Evolutionary conservation across 2,888 invertebrate species (phyloP), one percentile per base, ranked within the genome.

Genomic region (Iselma pallidipennis): DNA sequence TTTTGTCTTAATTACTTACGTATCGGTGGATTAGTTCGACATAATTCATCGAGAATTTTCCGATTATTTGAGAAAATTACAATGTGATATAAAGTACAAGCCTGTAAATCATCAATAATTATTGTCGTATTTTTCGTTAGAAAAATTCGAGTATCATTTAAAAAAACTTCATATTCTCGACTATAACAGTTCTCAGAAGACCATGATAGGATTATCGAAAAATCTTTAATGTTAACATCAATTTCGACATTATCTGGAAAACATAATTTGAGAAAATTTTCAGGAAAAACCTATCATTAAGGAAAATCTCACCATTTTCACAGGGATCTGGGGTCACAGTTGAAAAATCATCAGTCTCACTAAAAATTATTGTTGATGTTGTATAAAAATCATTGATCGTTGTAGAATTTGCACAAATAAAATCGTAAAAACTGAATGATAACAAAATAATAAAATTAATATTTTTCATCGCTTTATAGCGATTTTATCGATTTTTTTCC

Each of bases 391-490:
- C 53, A 25, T 21, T 26, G n/a, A n/a, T n/a, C 7, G 14, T 37
- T 19, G 53, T 53, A 2, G 53, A 33, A 53, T 56, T 56, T 12
- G 26, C n/a, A 29, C 14, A 29, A 51, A 45, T 31, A 55, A 31
- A 45, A 26, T 54, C 12, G 10, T 33, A 4, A 55, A 12, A 21
- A 26, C 48, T 23, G 4, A 50, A 26, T 14, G 49, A n/a, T 26
- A 57, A 14, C 14, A 28, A 42, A 48, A 9, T 49, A 56, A 61
- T 42, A 28, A 54, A 54, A 50, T 59, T 54, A 57, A 61, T 61
- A 51, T 55, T 60, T 51, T 28, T 53, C 57, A 57, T 53, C 48
- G 21, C n/a, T 37, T 31, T 57, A 45, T 48, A 37, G 23, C 26
- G 16, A 55, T 52, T 33, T 29, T 52, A 23, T 42, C 59, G 49